Conservation (phyloP, 2,888 invertebrate genomes). For the Lucinisca nassula region DNA sequence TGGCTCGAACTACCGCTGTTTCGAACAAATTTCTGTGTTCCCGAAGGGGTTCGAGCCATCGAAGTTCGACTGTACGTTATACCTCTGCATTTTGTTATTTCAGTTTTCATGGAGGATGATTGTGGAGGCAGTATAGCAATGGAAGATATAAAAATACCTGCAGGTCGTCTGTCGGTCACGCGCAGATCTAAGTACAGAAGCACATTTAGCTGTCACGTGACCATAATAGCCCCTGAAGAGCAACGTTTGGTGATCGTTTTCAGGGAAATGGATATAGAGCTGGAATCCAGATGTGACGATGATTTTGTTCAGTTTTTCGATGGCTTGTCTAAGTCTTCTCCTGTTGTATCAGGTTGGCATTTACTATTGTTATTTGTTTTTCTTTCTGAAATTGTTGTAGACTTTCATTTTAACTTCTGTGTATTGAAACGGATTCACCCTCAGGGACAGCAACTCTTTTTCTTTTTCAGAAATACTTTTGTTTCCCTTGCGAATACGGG, state of each 20-base stretch:
- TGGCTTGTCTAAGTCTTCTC: constrained; percentile 47
- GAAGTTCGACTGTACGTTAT: too few species aligned
- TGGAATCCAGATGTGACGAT: constrained; percentile 70
- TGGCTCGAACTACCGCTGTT: too few species aligned
- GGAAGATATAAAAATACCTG: constrained; percentile 45
- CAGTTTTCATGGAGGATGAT: constrained; percentile 69
- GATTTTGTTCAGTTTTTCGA: constrained; percentile 67
- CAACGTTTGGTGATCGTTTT: constrained; percentile 67
- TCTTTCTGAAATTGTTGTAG: too few species aligned
- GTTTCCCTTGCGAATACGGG: too few species aligned
- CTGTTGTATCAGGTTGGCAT: constrained; percentile 50
- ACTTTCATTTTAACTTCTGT: too few species aligned
- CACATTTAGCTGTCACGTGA: constrained; percentile 62
- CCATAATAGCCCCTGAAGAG: constrained; percentile 51
- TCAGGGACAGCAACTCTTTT: too few species aligned
- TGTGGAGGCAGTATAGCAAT: constrained; percentile 57
- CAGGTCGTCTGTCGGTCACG: constrained; percentile 65
- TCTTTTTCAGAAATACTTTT: too few species aligned
- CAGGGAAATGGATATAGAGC: constrained; percentile 69
- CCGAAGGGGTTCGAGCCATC: too few species aligned
- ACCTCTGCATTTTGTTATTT: neutral
- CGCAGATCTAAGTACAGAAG: constrained; percentile 59
- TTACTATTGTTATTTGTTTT: too few species aligned
- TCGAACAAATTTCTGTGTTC: too few species aligned
- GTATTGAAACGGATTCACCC: too few species aligned